Evolutionary conservation across 2,797 vertebrate species (phyloP), one percentile per base, ranked within the genome.

Genomic region (Otolemur crassicaudatus): DNA sequence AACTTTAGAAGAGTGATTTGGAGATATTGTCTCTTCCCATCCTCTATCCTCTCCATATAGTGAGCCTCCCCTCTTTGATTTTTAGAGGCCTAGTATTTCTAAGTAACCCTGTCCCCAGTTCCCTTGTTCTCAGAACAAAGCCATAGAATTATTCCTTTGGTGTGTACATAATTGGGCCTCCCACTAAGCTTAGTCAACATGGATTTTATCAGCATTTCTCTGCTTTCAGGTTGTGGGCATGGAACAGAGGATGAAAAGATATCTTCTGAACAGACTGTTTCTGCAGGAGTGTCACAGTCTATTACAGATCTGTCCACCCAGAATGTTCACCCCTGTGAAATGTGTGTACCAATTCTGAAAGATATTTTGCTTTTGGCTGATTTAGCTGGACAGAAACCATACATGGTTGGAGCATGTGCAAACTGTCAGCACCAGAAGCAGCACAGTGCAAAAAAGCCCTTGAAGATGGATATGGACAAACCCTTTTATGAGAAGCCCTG

Each of bases 221-320:
- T 76, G 49, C 60, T 93, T 96, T 43, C 79, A 97, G 92, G 83
- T 63, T 95, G 87, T 76, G 49, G 76, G 23, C 83, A 77, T 92
- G 86, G 60, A 87, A 67, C 1, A 19, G 27, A 94, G 43, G 76
- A 79, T 34, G 70, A 86, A 49, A 63, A 61, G 60, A 23, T 5
- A 19, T 13, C 29, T 83, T 82, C 83, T 80, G 85, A 86, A 27
- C 75, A 40, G 20, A 94, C 60, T 11, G 37, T 87, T 96, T 85
- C 87, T 83, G 56, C 40, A 27, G 31, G 14, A 84, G 63, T 53
- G 4, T 82, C 80, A 31, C 40, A 87, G 80, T 67, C 83, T 4
- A 70, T 86, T 75, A 34, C 70, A 84, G 31, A 11, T 72, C 37
- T 14, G 16, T 81, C 20, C 0, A 34, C 27, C 31, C 58, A 9